Conservation (phyloP, 2,888 invertebrate species). For the Trisateles emortualis region DNA sequence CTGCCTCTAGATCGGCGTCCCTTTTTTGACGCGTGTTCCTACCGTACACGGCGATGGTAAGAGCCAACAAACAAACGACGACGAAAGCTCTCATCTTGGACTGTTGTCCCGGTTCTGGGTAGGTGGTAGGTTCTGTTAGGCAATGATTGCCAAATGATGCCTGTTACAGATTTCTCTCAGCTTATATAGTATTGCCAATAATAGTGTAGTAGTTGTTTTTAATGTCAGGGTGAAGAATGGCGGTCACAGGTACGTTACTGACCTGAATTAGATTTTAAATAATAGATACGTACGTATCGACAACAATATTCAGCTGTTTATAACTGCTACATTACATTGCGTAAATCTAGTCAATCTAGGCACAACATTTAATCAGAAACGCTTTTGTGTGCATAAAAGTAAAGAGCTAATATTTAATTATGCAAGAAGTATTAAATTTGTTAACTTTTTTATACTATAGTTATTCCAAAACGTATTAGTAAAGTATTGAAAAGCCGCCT, state of each 20-base stretch:
- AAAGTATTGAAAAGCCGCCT: too few relatives aligned
- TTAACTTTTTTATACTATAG: too few relatives aligned
- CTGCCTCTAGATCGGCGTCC: conserved; percentile 81
- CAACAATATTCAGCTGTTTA: conserved; percentile 30
- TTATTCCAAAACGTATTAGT: neutral
- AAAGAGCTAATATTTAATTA: neutral
- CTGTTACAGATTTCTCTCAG: conserved; percentile 73
- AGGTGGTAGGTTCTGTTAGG: conserved; percentile 67
- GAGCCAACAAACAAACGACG: conserved; percentile 71
- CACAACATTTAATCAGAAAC: conserved; percentile 4
- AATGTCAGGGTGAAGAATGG: conserved; percentile 81
- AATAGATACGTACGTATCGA: conserved; percentile 43
- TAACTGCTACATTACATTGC: conserved; percentile 2
- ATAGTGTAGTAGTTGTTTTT: conserved; percentile 65
- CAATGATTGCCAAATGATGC: conserved; percentile 83
- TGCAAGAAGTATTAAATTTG: neutral
- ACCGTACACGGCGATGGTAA: conserved; percentile 75
- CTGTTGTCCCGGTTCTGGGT: conserved; percentile 64
- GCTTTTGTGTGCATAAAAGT: neutral
- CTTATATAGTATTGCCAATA: conserved; percentile 85
- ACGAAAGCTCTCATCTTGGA: conserved; percentile 71
- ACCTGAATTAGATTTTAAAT: conserved; percentile 70
- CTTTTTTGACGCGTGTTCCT: conserved; percentile 81
- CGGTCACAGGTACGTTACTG: conserved; percentile 71
- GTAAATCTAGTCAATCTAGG: conserved; percentile 1